phyloP scores from a whole-genome alignment of 2,113 vertebrate species.

The Otis tarda region DNA sequence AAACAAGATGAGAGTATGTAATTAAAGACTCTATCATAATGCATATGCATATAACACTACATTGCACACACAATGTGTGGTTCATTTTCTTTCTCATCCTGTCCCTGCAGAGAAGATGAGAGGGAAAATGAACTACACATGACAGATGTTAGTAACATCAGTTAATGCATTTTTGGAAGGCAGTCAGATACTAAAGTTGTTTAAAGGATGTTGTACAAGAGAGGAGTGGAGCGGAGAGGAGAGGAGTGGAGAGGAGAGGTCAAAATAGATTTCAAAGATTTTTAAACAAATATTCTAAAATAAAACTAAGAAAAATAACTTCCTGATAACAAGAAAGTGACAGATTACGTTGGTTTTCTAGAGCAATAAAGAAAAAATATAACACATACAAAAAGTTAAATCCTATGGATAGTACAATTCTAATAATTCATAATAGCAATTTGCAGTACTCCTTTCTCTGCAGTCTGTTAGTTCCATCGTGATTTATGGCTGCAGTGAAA shows the following conservation, averaged over 20 bases:
- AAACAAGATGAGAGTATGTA: conserved; percentile 62
- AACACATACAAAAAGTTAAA: neutral
- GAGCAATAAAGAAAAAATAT: neutral
- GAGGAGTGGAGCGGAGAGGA: neutral
- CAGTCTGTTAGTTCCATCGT: neutral
- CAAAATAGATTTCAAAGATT: neutral
- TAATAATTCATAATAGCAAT: neutral
- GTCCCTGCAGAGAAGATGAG: conserved; percentile 62
- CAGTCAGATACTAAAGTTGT: neutral
- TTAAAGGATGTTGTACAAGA: neutral
- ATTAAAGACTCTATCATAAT: conserved; percentile 66
- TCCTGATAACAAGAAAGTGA: neutral
- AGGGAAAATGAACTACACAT: conserved; percentile 43
- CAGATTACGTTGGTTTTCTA: neutral
- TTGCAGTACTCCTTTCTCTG: neutral
- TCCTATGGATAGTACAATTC: neutral
- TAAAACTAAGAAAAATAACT: neutral
- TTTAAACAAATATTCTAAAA: neutral
- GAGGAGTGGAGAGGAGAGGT: no score
- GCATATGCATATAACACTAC: conserved; percentile 61
- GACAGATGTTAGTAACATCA: conserved; percentile 61
- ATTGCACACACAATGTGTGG: conserved; percentile 49
- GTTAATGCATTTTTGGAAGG: conserved; percentile 36
- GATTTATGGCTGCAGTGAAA: neutral
- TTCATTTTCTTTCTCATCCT: conserved; percentile 62